Conservation (phyloP, 2,113 vertebrate species). For the Gymnocephalus cernua region DNA sequence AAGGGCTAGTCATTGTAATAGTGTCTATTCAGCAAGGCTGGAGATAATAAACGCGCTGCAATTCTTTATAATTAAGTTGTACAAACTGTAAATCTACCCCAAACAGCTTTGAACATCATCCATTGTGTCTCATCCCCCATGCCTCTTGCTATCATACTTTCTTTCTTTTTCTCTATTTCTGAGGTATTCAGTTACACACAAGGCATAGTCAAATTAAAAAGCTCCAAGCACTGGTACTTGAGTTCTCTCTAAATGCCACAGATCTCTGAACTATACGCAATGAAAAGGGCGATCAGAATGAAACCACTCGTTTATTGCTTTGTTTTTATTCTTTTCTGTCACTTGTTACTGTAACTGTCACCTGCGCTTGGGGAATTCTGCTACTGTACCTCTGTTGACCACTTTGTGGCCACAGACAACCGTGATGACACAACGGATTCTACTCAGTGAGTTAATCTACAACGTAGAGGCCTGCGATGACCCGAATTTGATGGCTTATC, state of each 20-base stretch:
- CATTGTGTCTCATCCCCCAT: constrained; percentile 36
- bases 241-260: constrained; percentile 24
- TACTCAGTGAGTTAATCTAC: constrained; percentile 79
- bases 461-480: constrained; percentile 79
- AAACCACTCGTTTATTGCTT: constrained; percentile 7
- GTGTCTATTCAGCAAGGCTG: constrained; percentile 27
- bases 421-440: constrained; percentile 78
- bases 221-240: constrained; percentile 25
- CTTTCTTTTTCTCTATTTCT: constrained; percentile 4
- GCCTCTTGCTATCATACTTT: constrained; percentile 7
- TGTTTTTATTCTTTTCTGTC: neutral
- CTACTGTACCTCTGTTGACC: constrained; percentile 7
- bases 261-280: neutral
- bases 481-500: constrained; percentile 82
- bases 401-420: constrained; percentile 60
- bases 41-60: constrained; percentile 38
- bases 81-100: constrained; percentile 67
- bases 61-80: constrained; percentile 65
- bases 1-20: constrained; percentile 27
- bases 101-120: constrained; percentile 70
- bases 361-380: constrained; percentile 47
- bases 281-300: neutral
- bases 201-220: constrained; percentile 46
- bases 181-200: constrained; percentile 56
- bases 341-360: constrained; percentile 33